Base-by-base conservation (phyloP, 2,888 invertebrate genomes). In the Coleophora deauratella region DNA sequence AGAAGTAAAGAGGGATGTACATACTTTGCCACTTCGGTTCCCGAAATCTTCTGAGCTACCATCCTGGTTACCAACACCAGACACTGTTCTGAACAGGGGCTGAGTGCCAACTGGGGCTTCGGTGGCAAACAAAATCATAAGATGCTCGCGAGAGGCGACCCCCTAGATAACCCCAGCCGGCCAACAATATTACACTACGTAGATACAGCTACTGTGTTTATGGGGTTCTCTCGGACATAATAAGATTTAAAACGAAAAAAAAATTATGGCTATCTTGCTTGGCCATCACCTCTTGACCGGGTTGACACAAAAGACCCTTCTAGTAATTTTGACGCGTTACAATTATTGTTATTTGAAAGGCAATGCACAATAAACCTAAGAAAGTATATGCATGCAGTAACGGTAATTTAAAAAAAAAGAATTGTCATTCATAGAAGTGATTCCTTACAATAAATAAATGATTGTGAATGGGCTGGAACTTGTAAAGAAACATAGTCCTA, bases 11-110 rank as follows among this genome's bases (percentile, higher is more conserved):
- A 10, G 32, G 34, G 15, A 43, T 9, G 3, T 31, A 31, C 31
- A 31, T 87, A 93, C 93, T 88, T 88, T 45, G 93, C 89, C 44
- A 92, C 77, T 67, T 88, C 79, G 2, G 88, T 90, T 61, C 93
- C 93, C 38, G 91, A 92, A 54, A 93, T 85, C 36, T 86, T 58
- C 66, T 68, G 49, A 38, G 81, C 81, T 49, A 72, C 71, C 79
- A 81, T 81, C 43, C 48, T 70, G 53, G 43, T 39, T 36, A 42
- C 49, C 44, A 51, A 46, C 43, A 50, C 45, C 51, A 45, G 43
- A 52, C 49, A 52, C 54, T 55, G 46, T 45, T 58, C 65, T 75
- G 74, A 31, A 76, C 77, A 57, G 75, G 70, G 49, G 67, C 51
- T 53, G 41, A 46, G 42, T 50, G 41, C 43, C 51, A 49, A 73